Percentiles rank a stretch among this genome's conserved stretches.
These are phyloP conservation scores for Hydroisotoma schaefferi DNA, from an alignment of 2,888 invertebrate species.

Conservation along the genomic window DNA sequence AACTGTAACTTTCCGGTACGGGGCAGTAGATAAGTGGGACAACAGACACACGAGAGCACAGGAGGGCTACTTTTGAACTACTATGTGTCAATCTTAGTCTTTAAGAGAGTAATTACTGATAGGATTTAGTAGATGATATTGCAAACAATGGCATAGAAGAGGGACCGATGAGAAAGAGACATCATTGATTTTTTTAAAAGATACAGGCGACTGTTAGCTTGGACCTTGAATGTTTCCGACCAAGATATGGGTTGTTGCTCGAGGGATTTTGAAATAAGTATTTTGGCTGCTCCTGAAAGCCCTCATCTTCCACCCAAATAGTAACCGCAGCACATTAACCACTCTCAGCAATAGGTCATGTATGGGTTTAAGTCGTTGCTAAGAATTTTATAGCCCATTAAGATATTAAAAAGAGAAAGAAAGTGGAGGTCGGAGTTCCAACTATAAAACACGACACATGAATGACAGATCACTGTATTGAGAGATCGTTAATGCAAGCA, in stretches of 20 bases:
- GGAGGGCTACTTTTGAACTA: background rate
- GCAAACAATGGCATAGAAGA: background rate
- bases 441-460: conserved; percentile 10
- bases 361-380: background rate
- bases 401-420: background rate
- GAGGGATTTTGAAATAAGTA: background rate
- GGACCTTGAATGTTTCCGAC: background rate
- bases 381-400: background rate
- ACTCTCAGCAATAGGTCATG: no score
- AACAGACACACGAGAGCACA: conserved; percentile 10
- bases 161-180: background rate
- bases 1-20: background rate
- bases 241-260: conserved; percentile 1
- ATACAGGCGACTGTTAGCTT: conserved; percentile 4
- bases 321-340: no score
- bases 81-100: background rate
- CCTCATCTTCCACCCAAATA: no score
- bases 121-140: conserved; percentile 5
- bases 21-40: background rate
- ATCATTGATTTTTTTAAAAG: conserved; percentile 1
- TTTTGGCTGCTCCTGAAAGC: no score
- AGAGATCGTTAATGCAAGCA: conserved; percentile 9
- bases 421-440: background rate
- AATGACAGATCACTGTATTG: conserved; percentile 12
- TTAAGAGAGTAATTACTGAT: no score